Conservation (phyloP, 2,888 invertebrate genomes). For the Hyppa rectilinea region DNA sequence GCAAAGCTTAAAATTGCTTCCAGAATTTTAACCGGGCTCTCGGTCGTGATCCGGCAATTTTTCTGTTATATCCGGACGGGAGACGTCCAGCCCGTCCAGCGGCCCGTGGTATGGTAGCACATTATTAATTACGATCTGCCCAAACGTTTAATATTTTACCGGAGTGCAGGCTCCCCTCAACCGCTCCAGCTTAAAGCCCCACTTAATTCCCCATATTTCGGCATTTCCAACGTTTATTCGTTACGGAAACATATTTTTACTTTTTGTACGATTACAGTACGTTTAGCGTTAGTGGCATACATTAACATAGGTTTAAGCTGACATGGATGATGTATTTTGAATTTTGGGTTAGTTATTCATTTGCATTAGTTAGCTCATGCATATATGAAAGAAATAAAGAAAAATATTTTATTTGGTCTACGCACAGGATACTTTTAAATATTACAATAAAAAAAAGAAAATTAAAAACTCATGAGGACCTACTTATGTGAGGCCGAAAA, state of each 20-base stretch:
- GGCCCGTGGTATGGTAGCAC: constrained; percentile 77
- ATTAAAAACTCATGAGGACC: too few relatives aligned
- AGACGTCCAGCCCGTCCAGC: constrained; percentile 73
- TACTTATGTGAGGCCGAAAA: too few relatives aligned
- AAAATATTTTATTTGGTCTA: too few relatives aligned
- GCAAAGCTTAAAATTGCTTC: constrained; percentile 77
- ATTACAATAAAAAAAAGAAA: too few relatives aligned
- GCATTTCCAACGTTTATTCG: constrained; percentile 79
- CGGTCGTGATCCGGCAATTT: constrained; percentile 85
- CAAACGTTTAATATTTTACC: constrained; percentile 87
- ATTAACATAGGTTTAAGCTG: constrained; percentile 49
- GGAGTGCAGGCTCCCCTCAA: constrained; percentile 82
- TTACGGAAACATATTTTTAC: constrained; percentile 78
- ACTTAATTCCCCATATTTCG: constrained; percentile 86
- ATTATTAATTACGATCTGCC: constrained; percentile 88
- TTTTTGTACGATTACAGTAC: constrained; percentile 72
- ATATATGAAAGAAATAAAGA: too few relatives aligned
- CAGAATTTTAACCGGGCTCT: constrained; percentile 79
- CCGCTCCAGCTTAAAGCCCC: constrained; percentile 83
- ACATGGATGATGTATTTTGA: constrained; percentile 39
- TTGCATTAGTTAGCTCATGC: constrained; percentile 37
- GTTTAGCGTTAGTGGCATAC: constrained; percentile 51
- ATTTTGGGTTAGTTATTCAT: constrained; percentile 41
- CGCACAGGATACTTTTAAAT: too few relatives aligned
- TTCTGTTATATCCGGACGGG: constrained; percentile 85